Evolutionary conservation across 1,140 invertebrate species (phyloP), one percentile per base, ranked within the genome.

Genomic region (Notospermus geniculatus): DNA sequence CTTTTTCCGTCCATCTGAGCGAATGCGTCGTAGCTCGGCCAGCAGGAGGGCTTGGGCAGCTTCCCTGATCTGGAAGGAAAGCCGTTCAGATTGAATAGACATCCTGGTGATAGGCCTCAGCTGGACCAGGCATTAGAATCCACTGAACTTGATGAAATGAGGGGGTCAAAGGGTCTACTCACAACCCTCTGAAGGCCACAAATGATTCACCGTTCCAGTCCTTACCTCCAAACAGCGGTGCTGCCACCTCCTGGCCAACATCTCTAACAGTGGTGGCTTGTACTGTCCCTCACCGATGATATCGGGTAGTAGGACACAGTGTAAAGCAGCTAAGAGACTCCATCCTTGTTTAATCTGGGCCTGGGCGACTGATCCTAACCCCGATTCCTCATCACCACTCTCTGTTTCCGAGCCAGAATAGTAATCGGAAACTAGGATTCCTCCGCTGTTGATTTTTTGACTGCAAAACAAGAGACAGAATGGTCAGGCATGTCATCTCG

Each of bases 231-330:
- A 85, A 81, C 96, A 98, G 65, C 96, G 90, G 83, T 99, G 96
- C 80, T 99, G 97, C 97, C 97, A 99, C 50, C 94, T 85, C 27
- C 94, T 87, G 11, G 95, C 96, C 84, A 99, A 87, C 88, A 97
- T 94, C 80, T 99, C 96, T 0, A 99, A 91, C 80, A 94, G 90
- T 0, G 95, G 93, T 23, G 91, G 85, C 76, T 96, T 93, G 75
- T 95, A 98, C 57, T 87, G 86, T 65, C 89, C 88, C 0, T 88
- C 86, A 25, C 91, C 91, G 64, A 77, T 71, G 55, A 84, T 71
- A 70, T 99, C 95, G 0, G 96, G 94, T 53, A 99, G 81, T 17
- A 98, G 83, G 27, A 98, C 93, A 75, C 96, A 98, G 80, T 99
- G 96, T 25, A 98, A 84, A 0, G 95, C 95, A 2, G 95, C 94